A percentile compares a stretch with the other conserved stretches of the same genome.
These are phyloP conservation scores for Jacana jacana DNA, from an alignment of 2,113 vertebrate genomes.

Conservation along the genomic window DNA sequence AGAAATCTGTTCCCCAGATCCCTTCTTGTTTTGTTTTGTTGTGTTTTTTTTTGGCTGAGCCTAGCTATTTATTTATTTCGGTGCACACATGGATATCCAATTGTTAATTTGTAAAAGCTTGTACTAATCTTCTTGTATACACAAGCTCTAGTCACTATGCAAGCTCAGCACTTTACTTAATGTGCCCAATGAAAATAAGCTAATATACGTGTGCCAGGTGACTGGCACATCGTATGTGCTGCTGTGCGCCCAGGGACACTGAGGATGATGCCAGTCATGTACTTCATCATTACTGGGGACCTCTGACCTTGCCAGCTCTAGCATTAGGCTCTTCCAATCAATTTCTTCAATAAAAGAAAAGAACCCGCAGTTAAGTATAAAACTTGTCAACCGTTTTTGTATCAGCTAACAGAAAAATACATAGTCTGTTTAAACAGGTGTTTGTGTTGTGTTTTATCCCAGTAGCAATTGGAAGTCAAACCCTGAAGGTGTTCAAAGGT, in stretches of 20 bases:
- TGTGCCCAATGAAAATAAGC: neutral
- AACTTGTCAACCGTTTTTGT: neutral
- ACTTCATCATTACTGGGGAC: neutral
- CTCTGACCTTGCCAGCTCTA: neutral
- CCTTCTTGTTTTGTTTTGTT: neutral
- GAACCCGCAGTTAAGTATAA: neutral
- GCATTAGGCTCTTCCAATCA: neutral
- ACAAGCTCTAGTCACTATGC: neutral
- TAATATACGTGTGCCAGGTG: accelerated
- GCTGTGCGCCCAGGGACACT: neutral
- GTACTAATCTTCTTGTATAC: neutral
- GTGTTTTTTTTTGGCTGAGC: neutral
- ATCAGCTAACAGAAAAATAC: neutral
- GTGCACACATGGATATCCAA: neutral
- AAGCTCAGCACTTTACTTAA: neutral
- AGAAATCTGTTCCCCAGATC: neutral
- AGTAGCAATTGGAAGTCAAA: neutral
- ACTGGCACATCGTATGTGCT: neutral
- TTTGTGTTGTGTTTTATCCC: neutral
- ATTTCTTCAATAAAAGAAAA: neutral
- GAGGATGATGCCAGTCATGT: neutral
- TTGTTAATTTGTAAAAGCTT: neutral
- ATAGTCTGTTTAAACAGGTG: neutral
- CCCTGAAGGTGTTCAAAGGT: neutral
- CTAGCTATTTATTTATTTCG: neutral